Base-by-base conservation (phyloP, 2,113 vertebrate genomes). In the Mionectes macconnelli region DNA sequence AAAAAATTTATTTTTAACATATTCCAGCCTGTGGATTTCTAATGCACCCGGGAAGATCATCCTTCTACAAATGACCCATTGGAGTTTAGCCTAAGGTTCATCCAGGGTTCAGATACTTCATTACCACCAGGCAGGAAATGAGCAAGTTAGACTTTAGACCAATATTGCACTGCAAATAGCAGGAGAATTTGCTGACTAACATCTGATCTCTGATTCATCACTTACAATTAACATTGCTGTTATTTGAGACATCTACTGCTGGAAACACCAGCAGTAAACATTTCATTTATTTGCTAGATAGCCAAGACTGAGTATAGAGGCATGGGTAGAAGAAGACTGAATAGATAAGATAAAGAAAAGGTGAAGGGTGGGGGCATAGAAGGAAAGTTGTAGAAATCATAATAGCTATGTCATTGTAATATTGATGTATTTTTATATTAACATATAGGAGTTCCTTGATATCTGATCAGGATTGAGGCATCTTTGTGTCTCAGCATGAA, bases 171-270 rank as follows among this genome's bases (percentile, higher is more conserved):
- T 76, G 53, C 77, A 85, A 95, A 95, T 86, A 89, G 50, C 35
- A 67, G 52, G 70, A 93, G 73, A 97, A 97, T 80, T 79, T 96
- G 95, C 89, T 94, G 96, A 94, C 66, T 95, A 93, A 92, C 49
- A 84, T 66, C 70, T 94, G 79, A 82, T 94, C 40, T 91, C 77
- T 82, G 89, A 92, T 87, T 93, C 85, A 92, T 85, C 73, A 67
- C 55, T 90, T 85, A 50, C 57, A 94, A 90, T 93, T 94, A 90
- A 68, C 22, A 39, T 12, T 5, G 3, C 81, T 90, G 62, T 83
- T 83, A 37, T 44, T 74, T 2, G 27, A 90, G 95, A 84, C 79
- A 75, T 44, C 77, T 92, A 62, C 20, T 39, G 73, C 47, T 89
- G 45, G 80, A 91, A 93, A 93, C 49, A 87, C 27, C n/a, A 90